Evolutionary conservation across 2,113 vertebrate genomes (phyloP).

Genomic region (Casuarius casuarius): DNA sequence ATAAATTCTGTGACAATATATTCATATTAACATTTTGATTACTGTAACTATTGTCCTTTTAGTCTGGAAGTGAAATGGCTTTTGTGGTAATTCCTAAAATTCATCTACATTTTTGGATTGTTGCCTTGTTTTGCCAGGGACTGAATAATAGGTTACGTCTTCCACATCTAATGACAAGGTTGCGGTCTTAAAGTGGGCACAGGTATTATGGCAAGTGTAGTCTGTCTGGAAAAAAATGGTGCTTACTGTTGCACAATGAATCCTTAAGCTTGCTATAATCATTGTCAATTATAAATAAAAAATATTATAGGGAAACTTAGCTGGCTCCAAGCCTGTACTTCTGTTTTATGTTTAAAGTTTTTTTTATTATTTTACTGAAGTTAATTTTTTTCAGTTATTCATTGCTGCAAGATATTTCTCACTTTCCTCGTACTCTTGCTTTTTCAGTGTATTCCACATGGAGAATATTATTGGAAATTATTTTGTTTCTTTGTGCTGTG

Average conservation of each 20-base stretch:
- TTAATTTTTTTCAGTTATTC: not conserved
- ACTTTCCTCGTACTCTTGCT: not conserved
- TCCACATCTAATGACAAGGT: not conserved
- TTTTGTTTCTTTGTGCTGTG: not conserved
- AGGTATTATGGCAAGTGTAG: not conserved
- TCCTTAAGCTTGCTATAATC: not conserved
- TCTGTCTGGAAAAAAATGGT: not conserved
- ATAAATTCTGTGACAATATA: not conserved
- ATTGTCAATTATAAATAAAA: not conserved
- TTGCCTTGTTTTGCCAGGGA: not conserved
- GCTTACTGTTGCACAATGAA: not conserved
- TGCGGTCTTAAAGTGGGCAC: not conserved
- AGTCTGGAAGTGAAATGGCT: not conserved
- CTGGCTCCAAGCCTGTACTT: not conserved
- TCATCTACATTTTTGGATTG: not conserved
- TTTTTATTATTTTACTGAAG: not conserved
- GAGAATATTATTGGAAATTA: not conserved
- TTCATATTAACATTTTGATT: not conserved
- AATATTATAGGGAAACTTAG: not conserved
- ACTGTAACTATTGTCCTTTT: not conserved
- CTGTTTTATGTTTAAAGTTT: not conserved
- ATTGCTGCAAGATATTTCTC: not conserved
- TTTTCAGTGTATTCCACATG: not conserved
- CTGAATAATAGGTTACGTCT: not conserved
- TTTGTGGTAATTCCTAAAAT: not conserved